Conservation (phyloP, 2,888 invertebrate genomes). For the Xestobium rufovillosum region DNA sequence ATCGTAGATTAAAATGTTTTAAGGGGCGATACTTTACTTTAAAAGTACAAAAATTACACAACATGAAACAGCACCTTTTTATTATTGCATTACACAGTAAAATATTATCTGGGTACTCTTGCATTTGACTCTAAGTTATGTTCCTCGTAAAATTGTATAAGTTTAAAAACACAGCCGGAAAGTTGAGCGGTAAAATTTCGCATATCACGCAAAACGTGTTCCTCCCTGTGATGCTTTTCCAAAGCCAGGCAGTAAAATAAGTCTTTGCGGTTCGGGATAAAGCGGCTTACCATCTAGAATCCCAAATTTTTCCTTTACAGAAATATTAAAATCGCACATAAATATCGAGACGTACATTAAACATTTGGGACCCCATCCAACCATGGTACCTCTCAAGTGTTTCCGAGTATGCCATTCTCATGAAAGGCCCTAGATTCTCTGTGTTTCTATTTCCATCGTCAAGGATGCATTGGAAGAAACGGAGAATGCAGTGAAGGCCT, state of each 20-base stretch:
- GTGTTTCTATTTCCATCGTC: slow-evolving; percentile 40
- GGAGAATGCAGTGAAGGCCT: slow-evolving; percentile 55
- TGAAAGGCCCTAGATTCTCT: slow-evolving; percentile 54
- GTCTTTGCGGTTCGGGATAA: slow-evolving; percentile 30
- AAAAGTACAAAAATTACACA: too few relatives aligned
- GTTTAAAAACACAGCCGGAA: slow-evolving; percentile 50
- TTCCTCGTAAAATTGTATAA: slow-evolving; percentile 54
- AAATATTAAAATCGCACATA: not conserved
- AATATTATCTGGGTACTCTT: too few relatives aligned
- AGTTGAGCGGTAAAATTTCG: slow-evolving; percentile 48
- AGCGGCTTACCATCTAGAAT: slow-evolving; percentile 31
- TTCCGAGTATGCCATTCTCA: slow-evolving; percentile 60
- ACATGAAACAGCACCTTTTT: too few relatives aligned
- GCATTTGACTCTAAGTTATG: slow-evolving; percentile 47
- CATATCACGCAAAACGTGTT: slow-evolving; percentile 39
- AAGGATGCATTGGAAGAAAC: slow-evolving; percentile 52
- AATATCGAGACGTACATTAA: slow-evolving; percentile 52
- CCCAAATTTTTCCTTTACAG: slow-evolving; percentile 2
- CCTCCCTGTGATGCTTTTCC: slow-evolving; percentile 33
- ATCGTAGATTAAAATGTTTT: too few relatives aligned
- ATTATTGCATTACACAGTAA: too few relatives aligned
- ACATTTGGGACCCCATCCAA: slow-evolving; percentile 68
- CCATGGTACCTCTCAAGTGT: slow-evolving; percentile 67
- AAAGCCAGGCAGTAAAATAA: slow-evolving; percentile 29
- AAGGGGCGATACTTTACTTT: too few relatives aligned